phyloP scores from a whole-genome alignment of 2,888 invertebrate genomes.

The Ischnura elegans region DNA sequence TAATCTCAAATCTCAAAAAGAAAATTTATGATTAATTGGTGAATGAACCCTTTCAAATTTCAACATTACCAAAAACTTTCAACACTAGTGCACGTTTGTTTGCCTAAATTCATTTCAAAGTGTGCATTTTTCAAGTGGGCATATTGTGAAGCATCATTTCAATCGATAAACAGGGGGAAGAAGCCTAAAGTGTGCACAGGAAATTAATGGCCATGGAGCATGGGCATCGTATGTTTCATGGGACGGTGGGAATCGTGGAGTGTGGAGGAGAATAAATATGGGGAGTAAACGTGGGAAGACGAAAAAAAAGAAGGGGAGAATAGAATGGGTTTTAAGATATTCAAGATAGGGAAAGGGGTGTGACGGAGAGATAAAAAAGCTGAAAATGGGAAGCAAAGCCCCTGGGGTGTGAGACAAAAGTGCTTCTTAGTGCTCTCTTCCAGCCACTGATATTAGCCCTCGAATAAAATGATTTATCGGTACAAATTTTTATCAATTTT shows the following conservation, averaged over 20 bases:
- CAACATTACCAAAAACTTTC: no score
- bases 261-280: background rate
- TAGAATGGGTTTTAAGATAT: background rate
- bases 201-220: background rate
- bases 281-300: background rate
- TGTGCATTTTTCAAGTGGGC: no score
- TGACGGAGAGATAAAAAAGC: background rate
- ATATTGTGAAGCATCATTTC: no score
- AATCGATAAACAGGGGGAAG: background rate
- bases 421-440: background rate
- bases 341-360: background rate
- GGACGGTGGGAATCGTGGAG: background rate
- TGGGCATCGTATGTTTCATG: background rate
- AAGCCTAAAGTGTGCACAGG: background rate
- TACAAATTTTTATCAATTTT: no score
- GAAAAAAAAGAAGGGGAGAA: background rate
- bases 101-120: no score
- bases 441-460: no score
- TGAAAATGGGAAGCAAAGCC: background rate
- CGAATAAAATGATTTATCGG: no score
- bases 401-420: background rate
- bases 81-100: no score
- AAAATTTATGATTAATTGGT: no score
- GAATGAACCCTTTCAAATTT: no score
- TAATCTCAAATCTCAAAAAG: no score